phyloP scores from a whole-genome alignment of 2,797 vertebrate species.

The Fratercula arctica region DNA sequence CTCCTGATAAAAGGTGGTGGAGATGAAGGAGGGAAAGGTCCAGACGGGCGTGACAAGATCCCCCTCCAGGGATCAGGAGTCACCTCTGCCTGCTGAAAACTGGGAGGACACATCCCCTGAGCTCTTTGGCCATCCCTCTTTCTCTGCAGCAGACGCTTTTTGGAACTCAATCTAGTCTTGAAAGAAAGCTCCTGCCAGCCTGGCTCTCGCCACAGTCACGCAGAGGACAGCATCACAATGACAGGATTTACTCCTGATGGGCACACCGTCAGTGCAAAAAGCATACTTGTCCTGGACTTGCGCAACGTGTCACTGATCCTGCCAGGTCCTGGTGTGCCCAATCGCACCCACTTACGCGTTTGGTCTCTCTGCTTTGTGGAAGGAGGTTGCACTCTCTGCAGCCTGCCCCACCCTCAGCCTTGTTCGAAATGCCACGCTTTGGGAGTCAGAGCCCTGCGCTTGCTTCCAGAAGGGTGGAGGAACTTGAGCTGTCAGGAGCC shows the following conservation, averaged over 20 bases:
- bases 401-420: not conserved
- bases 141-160: not conserved
- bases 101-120: not conserved
- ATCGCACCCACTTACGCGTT: fast-evolving
- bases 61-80: not conserved
- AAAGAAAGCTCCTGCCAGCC: not conserved
- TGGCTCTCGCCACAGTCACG: not conserved
- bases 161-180: not conserved
- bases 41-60: not conserved
- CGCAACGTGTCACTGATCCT: not conserved
- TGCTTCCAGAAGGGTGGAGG: not conserved
- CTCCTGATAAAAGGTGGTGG: constrained; percentile 25
- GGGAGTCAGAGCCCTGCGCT: not conserved
- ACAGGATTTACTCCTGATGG: not conserved
- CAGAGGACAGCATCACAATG: not conserved
- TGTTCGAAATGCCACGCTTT: not conserved
- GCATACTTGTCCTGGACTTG: not conserved
- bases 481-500: not conserved
- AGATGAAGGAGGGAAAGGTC: constrained; percentile 22
- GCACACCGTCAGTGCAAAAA: not conserved
- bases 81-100: not conserved
- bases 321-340: fast-evolving
- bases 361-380: not conserved
- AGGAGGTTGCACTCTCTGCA: not conserved
- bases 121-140: not conserved